Conservation (phyloP, 1,140 invertebrate species). For the Argopecten irradians region DNA sequence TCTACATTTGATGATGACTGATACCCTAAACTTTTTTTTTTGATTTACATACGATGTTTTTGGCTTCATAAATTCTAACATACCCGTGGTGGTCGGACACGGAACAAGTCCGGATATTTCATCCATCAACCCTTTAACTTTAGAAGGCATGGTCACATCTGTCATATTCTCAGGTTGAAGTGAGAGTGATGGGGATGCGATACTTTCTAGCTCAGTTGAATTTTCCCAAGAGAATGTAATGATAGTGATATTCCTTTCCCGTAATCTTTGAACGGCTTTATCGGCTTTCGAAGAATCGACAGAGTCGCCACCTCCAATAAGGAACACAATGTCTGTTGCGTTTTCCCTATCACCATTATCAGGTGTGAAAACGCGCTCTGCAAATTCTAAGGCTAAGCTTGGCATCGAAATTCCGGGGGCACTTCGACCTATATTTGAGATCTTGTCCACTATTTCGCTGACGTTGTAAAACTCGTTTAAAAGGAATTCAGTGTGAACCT, state of each 20-base stretch:
- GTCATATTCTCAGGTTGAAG: neutral
- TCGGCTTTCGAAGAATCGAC: neutral
- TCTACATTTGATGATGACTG: no score
- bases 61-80: neutral
- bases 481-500: neutral
- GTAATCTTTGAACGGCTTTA: neutral
- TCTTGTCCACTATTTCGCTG: neutral
- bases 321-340: neutral
- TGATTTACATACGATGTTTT: no score
- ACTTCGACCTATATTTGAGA: neutral
- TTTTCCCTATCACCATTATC: neutral
- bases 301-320: neutral
- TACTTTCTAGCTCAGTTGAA: neutral
- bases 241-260: neutral
- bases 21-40: no score
- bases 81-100: neutral
- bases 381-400: neutral
- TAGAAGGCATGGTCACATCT: neutral
- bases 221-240: neutral
- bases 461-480: neutral
- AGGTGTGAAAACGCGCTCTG: neutral
- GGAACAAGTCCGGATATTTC: neutral
- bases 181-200: neutral
- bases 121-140: neutral
- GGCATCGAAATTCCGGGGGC: neutral